phyloP scores from a whole-genome alignment of 2,888 invertebrate species.

The Therioaphis trifolii region DNA sequence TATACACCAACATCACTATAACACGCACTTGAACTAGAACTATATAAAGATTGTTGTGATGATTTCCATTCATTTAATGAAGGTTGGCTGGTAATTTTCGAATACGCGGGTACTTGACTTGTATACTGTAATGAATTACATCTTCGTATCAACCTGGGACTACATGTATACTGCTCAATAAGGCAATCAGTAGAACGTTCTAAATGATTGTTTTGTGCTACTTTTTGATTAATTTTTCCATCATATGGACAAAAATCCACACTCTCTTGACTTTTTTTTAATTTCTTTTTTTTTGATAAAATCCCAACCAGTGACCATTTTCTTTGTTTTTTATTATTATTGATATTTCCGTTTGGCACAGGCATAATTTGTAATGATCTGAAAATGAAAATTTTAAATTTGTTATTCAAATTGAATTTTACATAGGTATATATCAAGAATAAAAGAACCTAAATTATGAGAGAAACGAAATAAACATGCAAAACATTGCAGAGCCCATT shows the following conservation, averaged over 20 bases:
- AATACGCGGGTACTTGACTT: conserved; percentile 3
- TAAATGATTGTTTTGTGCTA: conserved; percentile 17
- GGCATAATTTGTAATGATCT: conserved; percentile 41
- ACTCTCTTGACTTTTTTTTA: conserved; percentile 55
- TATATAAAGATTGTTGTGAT: conserved; percentile 47
- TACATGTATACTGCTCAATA: conserved; percentile 50
- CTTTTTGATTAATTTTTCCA: conserved; percentile 52
- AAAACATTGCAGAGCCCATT: conserved; percentile 9
- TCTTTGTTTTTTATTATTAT: conserved; percentile 49
- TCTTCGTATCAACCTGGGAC: conserved; percentile 52
- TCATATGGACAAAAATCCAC: conserved; percentile 55
- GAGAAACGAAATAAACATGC: conserved; percentile 26
- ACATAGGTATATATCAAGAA: neutral
- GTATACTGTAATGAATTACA: conserved; percentile 53
- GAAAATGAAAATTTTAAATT: conserved; percentile 18
- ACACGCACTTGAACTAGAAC: conserved; percentile 42
- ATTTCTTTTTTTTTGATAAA: conserved; percentile 55
- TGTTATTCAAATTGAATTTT: neutral
- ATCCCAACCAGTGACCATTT: conserved; percentile 51
- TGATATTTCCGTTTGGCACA: conserved; percentile 20
- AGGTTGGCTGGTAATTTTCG: conserved; percentile 10
- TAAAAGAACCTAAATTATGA: neutral
- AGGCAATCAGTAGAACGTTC: conserved; percentile 19
- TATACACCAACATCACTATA: conserved; percentile 33
- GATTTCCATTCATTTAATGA: conserved; percentile 35